phyloP scores from a whole-genome alignment of 2,113 vertebrate species.

The Percopsis transmontana region DNA sequence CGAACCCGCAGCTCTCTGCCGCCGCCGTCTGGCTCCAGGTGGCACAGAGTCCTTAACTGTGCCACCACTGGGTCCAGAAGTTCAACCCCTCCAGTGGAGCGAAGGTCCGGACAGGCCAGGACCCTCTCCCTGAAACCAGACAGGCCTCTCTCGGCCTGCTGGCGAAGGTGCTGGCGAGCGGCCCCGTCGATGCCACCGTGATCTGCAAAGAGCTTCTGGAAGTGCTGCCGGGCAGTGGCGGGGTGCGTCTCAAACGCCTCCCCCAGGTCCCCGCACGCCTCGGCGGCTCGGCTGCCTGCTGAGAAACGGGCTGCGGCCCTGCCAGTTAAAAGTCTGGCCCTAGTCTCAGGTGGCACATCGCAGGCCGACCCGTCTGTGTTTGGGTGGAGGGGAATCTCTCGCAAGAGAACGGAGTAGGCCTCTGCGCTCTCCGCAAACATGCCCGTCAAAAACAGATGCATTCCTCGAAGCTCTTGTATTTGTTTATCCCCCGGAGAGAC shows the following conservation, averaged over 20 bases:
- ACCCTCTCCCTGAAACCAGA: slow-evolving; percentile 81
- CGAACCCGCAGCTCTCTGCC: slow-evolving; percentile 80
- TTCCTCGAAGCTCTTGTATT: slow-evolving; percentile 69
- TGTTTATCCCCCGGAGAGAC: slow-evolving; percentile 70
- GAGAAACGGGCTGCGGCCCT: slow-evolving; percentile 83
- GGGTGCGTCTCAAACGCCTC: slow-evolving; percentile 82
- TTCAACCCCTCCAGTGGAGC: slow-evolving; percentile 78
- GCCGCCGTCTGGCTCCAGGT: slow-evolving; percentile 75
- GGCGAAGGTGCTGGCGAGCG: slow-evolving; percentile 68
- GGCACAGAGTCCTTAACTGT: slow-evolving; percentile 82
- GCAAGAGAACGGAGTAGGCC: slow-evolving; percentile 72
- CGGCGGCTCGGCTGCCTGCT: slow-evolving; percentile 65
- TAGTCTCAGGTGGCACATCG: slow-evolving; percentile 48
- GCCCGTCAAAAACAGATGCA: slow-evolving; percentile 71
- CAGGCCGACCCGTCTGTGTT: slow-evolving; percentile 18
- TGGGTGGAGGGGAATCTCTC: slow-evolving; percentile 9
- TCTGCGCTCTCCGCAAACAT: slow-evolving; percentile 79
- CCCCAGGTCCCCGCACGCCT: slow-evolving; percentile 80
- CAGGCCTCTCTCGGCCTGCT: slow-evolving; percentile 80
- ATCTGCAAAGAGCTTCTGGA: slow-evolving; percentile 79
- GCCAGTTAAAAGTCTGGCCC: slow-evolving; percentile 73
- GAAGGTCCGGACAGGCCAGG: slow-evolving; percentile 77
- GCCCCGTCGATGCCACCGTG: slow-evolving; percentile 67
- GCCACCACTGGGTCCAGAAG: slow-evolving; percentile 80
- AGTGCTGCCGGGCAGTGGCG: slow-evolving; percentile 68